Conservation (phyloP, 2,888 invertebrate species). For the Scaeva pyrastri region DNA sequence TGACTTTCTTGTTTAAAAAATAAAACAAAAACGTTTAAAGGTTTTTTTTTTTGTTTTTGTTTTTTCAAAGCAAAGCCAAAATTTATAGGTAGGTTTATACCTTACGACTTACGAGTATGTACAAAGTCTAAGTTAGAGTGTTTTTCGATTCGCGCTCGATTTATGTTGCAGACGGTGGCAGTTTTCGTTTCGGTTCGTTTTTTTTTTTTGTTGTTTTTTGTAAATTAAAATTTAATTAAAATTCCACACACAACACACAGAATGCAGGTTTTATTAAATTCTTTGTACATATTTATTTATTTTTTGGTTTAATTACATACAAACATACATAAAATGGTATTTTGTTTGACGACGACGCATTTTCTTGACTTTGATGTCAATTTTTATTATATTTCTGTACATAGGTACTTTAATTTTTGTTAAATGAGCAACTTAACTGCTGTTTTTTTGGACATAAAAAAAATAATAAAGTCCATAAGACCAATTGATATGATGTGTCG, state of each 20-base stretch:
- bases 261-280: conserved; percentile 46
- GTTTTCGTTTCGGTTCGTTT: no score
- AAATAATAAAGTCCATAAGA: conserved; percentile 1
- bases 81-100: neutral
- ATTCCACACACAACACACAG: conserved; percentile 34
- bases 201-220: neutral
- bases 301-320: conserved; percentile 4
- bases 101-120: neutral
- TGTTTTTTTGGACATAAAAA: conserved; percentile 1
- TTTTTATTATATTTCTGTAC: conserved; percentile 13
- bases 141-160: conserved; percentile 7
- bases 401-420: neutral
- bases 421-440: conserved; percentile 7
- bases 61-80: conserved; percentile 21
- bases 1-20: conserved; percentile 56
- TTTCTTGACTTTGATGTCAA: conserved; percentile 39
- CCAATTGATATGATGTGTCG: conserved; percentile 3
- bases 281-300: conserved; percentile 25
- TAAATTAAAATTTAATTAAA: conserved; percentile 19
- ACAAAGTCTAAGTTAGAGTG: neutral
- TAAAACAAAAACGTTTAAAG: conserved; percentile 38
- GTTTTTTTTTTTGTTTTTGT: no score
- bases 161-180: conserved; percentile 35
- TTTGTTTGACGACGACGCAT: conserved; percentile 41
- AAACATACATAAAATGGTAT: neutral